phyloP scores from a whole-genome alignment of 1,140 invertebrate species.

The Parapsyche elsis region DNA sequence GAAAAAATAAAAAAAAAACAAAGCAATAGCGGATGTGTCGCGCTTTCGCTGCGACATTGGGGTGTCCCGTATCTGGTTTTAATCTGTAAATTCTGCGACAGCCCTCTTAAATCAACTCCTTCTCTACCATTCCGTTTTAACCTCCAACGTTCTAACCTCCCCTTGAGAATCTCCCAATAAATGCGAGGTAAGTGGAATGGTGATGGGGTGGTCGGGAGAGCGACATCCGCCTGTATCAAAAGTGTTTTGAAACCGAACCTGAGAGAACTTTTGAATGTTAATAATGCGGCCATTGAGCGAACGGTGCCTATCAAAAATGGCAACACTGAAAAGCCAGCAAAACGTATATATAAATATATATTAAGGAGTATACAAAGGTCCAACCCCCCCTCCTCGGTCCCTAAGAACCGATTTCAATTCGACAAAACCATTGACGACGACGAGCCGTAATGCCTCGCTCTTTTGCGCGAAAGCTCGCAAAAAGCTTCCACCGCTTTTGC shows the following conservation, averaged over 20 bases:
- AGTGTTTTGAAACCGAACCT: conserved; percentile 28
- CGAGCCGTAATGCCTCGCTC: background rate
- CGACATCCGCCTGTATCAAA: conserved; percentile 10
- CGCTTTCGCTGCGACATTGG: background rate
- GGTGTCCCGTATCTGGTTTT: conserved; percentile 40
- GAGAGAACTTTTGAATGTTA: conserved; percentile 22
- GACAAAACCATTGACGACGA: conserved; percentile 24
- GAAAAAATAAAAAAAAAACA: background rate
- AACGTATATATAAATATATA: too few species aligned
- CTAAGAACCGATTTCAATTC: conserved; percentile 10
- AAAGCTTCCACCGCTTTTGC: background rate
- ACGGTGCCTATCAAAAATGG: conserved; percentile 15
- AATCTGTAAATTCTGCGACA: conserved; percentile 44
- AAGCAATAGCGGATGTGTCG: background rate
- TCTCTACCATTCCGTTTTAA: background rate
- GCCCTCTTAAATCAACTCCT: conserved; percentile 30
- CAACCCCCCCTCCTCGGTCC: too few species aligned
- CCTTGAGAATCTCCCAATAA: conserved; percentile 10
- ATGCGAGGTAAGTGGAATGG: background rate
- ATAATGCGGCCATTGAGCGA: conserved; percentile 22
- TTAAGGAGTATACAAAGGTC: too few species aligned
- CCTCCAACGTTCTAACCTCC: background rate
- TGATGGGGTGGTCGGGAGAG: background rate
- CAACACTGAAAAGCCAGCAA: conserved; percentile 5
- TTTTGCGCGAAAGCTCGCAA: too few species aligned